Evolutionary conservation across 2,113 vertebrate species (phyloP).

Genomic region (Odocoileus virginianus): DNA sequence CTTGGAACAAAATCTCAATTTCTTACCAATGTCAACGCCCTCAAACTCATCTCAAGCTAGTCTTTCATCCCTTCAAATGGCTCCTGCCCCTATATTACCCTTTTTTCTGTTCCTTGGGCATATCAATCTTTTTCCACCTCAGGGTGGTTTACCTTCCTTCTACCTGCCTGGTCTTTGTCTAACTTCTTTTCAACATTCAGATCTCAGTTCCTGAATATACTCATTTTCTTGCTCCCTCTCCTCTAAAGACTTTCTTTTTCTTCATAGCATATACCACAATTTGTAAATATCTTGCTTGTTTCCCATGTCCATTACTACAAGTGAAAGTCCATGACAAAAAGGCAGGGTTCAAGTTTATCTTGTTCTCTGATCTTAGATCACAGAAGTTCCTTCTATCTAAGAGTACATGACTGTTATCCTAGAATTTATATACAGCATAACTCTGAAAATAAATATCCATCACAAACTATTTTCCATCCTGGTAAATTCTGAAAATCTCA

Average conservation of each 20-base stretch:
- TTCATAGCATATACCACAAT: neutral
- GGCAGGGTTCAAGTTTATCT: neutral
- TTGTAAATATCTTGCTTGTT: neutral
- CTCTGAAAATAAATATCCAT: neutral
- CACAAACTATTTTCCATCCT: neutral
- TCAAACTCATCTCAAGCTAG: neutral
- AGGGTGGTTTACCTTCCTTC: neutral
- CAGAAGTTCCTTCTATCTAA: neutral
- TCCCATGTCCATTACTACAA: neutral
- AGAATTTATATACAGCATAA: neutral
- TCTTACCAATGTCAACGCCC: neutral
- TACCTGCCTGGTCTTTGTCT: neutral
- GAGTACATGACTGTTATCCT: neutral
- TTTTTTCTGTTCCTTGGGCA: neutral
- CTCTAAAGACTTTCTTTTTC: constrained; percentile 8
- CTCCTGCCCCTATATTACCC: neutral
- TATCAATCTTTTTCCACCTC: neutral
- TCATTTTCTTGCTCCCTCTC: neutral
- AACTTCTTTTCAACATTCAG: neutral
- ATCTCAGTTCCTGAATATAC: neutral
- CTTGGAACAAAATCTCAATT: constrained; percentile 25
- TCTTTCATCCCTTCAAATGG: neutral
- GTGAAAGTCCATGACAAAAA: constrained; percentile 4
- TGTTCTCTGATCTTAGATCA: neutral
- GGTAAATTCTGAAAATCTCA: neutral